Evolutionary conservation across 2,113 vertebrate genomes (phyloP).

Genomic region (Pseudorasbora parva): DNA sequence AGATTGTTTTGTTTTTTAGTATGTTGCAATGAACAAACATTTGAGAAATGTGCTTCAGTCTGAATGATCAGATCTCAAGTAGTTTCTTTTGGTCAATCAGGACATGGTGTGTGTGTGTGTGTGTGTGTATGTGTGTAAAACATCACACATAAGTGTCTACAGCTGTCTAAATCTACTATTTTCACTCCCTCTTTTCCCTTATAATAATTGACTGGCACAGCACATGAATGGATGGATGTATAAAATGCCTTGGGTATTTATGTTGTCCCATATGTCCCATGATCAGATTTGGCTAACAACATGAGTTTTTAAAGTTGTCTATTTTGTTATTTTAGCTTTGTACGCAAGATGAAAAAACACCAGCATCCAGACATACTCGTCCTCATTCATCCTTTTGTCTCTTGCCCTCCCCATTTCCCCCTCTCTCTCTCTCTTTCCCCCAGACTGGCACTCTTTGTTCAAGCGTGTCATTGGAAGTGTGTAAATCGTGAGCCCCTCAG

Average conservation of each 20-base stretch:
- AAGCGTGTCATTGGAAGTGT: slow-evolving; percentile 57
- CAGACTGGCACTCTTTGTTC: slow-evolving; percentile 52
- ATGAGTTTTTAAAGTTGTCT: neutral
- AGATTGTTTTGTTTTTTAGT: too few relatives aligned
- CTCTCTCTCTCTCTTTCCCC: slow-evolving; percentile 35
- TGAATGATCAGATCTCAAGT: neutral
- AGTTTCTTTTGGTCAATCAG: neutral
- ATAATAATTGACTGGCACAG: neutral
- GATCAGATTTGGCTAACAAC: neutral
- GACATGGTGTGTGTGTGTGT: neutral
- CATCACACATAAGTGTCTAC: slow-evolving; percentile 4
- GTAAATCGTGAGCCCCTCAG: slow-evolving; percentile 51
- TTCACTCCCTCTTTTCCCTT: neutral
- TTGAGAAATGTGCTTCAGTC: neutral
- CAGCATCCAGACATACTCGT: slow-evolving; percentile 4
- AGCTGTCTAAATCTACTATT: slow-evolving; percentile 8
- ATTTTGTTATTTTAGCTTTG: neutral
- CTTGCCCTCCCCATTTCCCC: slow-evolving; percentile 63
- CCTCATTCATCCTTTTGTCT: slow-evolving; percentile 23
- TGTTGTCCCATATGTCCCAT: neutral
- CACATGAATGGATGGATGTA: neutral
- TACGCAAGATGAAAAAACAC: neutral
- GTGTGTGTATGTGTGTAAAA: too few relatives aligned
- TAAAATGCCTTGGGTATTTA: neutral
- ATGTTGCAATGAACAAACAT: neutral